These are phyloP conservation scores for Sipha maydis DNA, from an alignment of 2,888 invertebrate species.

Conservation along the genomic window DNA sequence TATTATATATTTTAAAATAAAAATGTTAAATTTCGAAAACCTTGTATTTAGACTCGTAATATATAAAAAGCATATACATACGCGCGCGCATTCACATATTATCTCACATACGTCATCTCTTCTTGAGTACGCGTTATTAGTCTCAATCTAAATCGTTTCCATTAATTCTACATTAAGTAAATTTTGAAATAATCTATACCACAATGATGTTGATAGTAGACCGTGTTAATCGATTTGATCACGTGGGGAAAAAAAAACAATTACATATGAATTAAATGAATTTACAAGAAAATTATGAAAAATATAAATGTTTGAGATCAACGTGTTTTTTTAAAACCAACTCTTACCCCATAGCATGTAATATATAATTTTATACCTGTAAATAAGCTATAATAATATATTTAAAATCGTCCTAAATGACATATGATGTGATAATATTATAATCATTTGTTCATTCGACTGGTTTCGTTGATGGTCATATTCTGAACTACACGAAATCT, in stretches of 20 bases:
- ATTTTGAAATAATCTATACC: slow-evolving; percentile 18
- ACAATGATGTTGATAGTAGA: slow-evolving; percentile 20
- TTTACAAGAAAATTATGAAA: neutral
- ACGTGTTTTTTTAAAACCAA: too few species aligned
- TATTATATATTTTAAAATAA: too few species aligned
- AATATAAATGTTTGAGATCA: neutral
- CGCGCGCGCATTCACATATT: neutral
- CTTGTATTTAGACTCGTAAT: too few species aligned
- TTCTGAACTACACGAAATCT: neutral
- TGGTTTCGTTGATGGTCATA: neutral
- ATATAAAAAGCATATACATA: too few species aligned
- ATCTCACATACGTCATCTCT: neutral
- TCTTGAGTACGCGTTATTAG: neutral
- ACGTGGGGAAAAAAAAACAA: neutral
- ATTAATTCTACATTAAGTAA: neutral
- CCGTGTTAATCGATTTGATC: slow-evolving; percentile 19
- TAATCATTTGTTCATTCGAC: neutral
- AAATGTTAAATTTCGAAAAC: too few species aligned
- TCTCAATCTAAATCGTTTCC: neutral
- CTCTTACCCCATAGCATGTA: too few species aligned
- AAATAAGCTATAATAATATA: neutral
- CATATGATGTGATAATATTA: neutral
- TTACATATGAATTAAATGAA: slow-evolving; percentile 18
- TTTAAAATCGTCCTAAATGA: neutral
- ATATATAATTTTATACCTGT: too few species aligned